Evolutionary conservation across 2,888 invertebrate genomes (phyloP).

Genomic region (Gnatocerus cornutus): DNA sequence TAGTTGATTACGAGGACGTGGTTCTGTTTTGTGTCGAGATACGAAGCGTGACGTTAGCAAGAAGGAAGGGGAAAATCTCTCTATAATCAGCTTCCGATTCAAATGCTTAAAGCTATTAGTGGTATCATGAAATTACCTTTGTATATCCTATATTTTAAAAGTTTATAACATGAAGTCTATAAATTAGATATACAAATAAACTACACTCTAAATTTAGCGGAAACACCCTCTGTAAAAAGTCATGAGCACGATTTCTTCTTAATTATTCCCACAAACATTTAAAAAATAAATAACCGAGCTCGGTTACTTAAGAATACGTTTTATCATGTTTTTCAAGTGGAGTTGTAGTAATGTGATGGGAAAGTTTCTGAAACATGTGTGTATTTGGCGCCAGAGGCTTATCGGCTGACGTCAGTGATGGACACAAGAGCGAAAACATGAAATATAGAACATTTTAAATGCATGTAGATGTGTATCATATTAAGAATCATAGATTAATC

Average conservation of each 20-base stretch:
- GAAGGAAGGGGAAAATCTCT: conserved; percentile 54
- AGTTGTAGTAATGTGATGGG: conserved; percentile 59
- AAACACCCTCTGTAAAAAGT: not conserved
- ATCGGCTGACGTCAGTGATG: conserved; percentile 40
- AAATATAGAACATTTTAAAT: not conserved
- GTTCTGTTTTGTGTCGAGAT: conserved; percentile 62
- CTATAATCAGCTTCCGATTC: conserved; percentile 51
- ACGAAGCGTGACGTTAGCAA: conserved; percentile 57
- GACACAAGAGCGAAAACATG: conserved; percentile 6
- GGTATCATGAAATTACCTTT: conserved; percentile 50
- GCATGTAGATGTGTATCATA: no score
- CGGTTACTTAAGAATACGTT: conserved; percentile 56
- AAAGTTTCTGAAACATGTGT: conserved; percentile 63
- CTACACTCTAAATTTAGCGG: conserved; percentile 36
- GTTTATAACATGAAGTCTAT: conserved; percentile 48
- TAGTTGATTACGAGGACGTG: conserved; percentile 58
- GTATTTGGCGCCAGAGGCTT: conserved; percentile 63
- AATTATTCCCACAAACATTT: conserved; percentile 1
- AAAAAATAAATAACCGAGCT: conserved; percentile 20
- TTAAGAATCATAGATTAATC: no score
- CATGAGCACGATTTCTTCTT: no score
- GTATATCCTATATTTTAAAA: conserved; percentile 44
- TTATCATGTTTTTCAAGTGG: conserved; percentile 65
- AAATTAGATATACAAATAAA: conserved; percentile 48
- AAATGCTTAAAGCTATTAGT: conserved; percentile 46